These are phyloP conservation scores for Castor canadensis DNA, from an alignment of 2,113 vertebrate genomes.

Conservation along the genomic window DNA sequence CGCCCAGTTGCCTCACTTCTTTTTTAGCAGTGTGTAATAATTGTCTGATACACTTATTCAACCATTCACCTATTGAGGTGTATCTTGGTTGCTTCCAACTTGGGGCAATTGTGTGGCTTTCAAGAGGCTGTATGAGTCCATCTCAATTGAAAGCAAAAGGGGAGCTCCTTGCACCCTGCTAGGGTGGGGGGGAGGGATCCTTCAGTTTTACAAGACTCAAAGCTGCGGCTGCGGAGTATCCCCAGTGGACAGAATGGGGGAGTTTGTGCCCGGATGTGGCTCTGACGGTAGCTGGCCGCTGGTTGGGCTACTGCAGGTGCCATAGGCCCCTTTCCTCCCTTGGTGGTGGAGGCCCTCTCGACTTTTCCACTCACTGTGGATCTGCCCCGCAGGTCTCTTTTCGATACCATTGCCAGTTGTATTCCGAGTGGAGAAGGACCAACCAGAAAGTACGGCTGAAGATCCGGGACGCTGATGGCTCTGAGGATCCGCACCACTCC, in stretches of 20 bases:
- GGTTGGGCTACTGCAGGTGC: background rate
- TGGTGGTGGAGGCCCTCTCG: background rate
- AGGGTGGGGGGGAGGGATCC: background rate
- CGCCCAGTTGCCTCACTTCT: too few relatives aligned
- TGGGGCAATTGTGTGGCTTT: background rate
- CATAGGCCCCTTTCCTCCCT: background rate
- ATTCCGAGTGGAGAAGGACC: slow-evolving; percentile 96
- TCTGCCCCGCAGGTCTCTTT: slow-evolving; percentile 91
- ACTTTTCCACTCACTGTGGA: background rate
- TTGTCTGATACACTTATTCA: background rate
- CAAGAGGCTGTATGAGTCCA: background rate
- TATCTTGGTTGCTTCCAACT: background rate
- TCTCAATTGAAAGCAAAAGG: background rate
- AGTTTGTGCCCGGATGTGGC: background rate
- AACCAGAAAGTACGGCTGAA: slow-evolving; percentile 96
- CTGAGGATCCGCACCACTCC: slow-evolving; percentile 88
- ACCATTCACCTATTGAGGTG: background rate
- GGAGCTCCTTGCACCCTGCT: background rate
- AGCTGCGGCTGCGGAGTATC: background rate
- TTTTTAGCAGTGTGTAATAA: background rate
- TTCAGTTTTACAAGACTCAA: background rate
- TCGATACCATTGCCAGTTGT: slow-evolving; percentile 98
- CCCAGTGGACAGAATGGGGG: background rate
- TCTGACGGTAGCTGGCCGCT: background rate
- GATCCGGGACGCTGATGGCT: slow-evolving; percentile 86